Conservation (phyloP, 1,140 invertebrate species). For the Laupala kohalensis region DNA sequence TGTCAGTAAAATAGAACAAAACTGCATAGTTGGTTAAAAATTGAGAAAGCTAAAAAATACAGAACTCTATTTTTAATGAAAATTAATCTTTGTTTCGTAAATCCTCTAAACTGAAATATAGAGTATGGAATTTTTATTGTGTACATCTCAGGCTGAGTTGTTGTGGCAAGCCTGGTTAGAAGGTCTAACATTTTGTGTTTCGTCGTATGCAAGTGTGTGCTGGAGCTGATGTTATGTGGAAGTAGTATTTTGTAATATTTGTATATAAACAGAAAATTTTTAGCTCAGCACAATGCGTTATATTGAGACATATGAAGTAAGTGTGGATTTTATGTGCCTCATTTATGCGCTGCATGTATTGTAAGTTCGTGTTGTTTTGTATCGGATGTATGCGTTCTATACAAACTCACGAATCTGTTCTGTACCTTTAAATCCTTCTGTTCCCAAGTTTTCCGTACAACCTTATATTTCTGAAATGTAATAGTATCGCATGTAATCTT, state of each 20-base stretch:
- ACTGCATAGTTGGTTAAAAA: neutral
- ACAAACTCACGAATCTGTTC: neutral
- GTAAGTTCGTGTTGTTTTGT: neutral
- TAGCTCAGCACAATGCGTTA: neutral
- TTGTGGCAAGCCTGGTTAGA: neutral
- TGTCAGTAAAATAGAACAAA: neutral
- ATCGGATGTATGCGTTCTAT: neutral
- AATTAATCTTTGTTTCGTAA: too few species aligned
- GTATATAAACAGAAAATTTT: neutral
- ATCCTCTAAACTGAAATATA: neutral
- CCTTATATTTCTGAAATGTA: neutral
- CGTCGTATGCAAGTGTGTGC: neutral
- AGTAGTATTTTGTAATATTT: too few species aligned
- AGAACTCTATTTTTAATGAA: too few species aligned
- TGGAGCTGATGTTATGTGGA: neutral
- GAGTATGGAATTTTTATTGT: neutral
- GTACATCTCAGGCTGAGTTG: neutral
- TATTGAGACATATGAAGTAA: neutral
- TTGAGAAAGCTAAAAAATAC: neutral
- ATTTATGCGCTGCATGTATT: too few species aligned
- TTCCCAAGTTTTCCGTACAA: neutral
- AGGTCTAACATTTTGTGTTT: neutral
- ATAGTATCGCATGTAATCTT: neutral
- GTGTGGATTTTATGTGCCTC: neutral
- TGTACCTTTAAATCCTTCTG: neutral